A percentile compares a stretch with the other conserved stretches of the same genome.
Evolutionary conservation across 2,113 vertebrate genomes (phyloP).

Genomic region (Lagopus leucura): DNA sequence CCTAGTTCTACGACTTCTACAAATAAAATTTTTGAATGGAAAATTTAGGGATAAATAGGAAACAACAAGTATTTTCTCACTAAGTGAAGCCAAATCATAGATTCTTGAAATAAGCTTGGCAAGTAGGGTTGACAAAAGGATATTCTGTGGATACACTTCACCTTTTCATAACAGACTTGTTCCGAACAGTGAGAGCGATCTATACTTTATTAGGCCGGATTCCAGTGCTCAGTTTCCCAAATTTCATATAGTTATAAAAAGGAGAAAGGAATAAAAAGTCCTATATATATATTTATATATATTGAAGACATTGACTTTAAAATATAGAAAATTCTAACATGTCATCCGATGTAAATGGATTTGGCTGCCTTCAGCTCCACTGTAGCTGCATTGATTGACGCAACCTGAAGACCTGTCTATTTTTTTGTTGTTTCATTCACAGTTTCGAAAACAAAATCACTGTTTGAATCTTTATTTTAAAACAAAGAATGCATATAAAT

Average conservation of each 20-base stretch:
- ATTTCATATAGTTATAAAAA: not conserved
- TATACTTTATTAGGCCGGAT: not conserved
- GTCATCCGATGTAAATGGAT: not conserved
- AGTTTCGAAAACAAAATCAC: not conserved
- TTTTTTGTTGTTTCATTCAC: not conserved
- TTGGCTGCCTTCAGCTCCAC: not conserved
- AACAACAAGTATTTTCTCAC: not conserved
- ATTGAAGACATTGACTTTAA: not conserved
- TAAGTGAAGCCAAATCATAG: not conserved
- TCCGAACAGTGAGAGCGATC: not conserved
- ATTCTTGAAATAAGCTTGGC: not conserved
- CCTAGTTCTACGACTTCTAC: not conserved
- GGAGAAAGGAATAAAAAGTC: not conserved
- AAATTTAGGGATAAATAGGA: not conserved
- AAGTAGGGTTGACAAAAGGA: not conserved
- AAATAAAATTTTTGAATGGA: not conserved
- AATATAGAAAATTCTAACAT: not conserved
- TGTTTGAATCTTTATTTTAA: not conserved
- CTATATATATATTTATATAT: not conserved
- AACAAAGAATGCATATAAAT: slow-evolving; percentile 58
- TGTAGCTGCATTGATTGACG: not conserved
- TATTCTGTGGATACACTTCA: not conserved
- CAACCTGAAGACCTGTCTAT: not conserved
- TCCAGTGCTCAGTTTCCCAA: not conserved
- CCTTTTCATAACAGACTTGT: not conserved